phyloP scores from a whole-genome alignment of 2,113 vertebrate genomes.

The Hydrochoerus hydrochaeris region DNA sequence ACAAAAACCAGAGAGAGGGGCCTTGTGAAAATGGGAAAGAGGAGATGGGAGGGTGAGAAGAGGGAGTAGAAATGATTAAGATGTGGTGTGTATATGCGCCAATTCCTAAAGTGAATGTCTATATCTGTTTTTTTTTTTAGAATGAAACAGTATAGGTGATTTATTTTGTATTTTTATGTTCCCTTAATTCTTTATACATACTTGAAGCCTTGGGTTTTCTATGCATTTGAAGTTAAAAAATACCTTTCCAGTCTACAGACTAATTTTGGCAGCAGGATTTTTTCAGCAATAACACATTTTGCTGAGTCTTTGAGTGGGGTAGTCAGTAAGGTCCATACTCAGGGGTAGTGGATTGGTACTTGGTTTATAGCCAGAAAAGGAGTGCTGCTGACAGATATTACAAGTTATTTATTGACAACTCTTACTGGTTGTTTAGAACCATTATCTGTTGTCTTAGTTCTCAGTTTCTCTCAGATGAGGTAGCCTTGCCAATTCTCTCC shows the following conservation, averaged over 20 bases:
- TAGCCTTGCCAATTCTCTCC: background rate
- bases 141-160: background rate
- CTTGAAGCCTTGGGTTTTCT: background rate
- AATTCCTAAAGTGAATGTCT: too few species aligned
- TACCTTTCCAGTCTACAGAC: background rate
- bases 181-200: background rate
- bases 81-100: too few species aligned
- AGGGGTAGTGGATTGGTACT: too few species aligned
- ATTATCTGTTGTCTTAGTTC: background rate
- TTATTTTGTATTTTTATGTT: background rate
- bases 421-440: background rate
- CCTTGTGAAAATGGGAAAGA: too few species aligned
- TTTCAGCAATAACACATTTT: background rate
- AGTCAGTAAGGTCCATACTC: background rate
- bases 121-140: background rate
- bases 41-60: too few species aligned
- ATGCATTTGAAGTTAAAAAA: background rate
- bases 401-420: background rate
- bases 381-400: background rate
- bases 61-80: too few species aligned
- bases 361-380: background rate
- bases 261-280: background rate
- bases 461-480: background rate
- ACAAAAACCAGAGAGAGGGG: too few species aligned
- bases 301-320: background rate